A percentile compares a stretch with the other conserved stretches of the same genome.
Evolutionary conservation across 2,113 vertebrate species (phyloP).

Genomic region (Malurus melanocephalus): DNA sequence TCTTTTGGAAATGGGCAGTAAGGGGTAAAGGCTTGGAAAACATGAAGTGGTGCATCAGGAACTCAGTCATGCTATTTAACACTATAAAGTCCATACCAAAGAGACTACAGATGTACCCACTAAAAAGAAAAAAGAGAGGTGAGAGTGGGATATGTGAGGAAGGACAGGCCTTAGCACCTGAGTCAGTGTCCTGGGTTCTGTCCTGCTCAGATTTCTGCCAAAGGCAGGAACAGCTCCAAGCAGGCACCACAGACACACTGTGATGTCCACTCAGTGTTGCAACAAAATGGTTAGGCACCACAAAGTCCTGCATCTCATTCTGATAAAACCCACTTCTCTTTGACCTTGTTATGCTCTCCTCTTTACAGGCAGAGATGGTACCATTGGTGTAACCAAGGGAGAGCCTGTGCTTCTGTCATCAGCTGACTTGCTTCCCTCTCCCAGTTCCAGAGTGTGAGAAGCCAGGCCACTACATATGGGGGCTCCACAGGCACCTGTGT

Average conservation of each 20-base stretch:
- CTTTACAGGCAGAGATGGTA: background rate
- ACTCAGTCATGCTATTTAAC: background rate
- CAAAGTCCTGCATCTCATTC: background rate
- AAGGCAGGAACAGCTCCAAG: background rate
- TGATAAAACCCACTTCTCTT: background rate
- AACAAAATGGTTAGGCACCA: background rate
- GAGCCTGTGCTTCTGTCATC: background rate
- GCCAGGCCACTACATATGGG: background rate
- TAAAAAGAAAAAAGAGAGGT: background rate
- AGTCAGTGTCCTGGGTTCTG: background rate
- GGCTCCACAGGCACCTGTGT: background rate
- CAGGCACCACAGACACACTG: background rate
- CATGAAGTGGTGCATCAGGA: background rate
- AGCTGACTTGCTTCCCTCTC: background rate
- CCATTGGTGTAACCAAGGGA: background rate
- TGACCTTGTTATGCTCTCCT: background rate
- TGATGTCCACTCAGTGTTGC: background rate
- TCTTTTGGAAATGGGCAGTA: background rate
- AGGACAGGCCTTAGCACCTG: background rate
- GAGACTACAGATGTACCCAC: background rate
- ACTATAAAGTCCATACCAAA: background rate
- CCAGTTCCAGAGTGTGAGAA: background rate
- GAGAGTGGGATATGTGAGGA: background rate
- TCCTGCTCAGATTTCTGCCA: background rate
- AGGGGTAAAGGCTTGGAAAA: background rate